Evolutionary conservation across 2,797 vertebrate species (phyloP).

Genomic region (Anguilla pacifica): DNA sequence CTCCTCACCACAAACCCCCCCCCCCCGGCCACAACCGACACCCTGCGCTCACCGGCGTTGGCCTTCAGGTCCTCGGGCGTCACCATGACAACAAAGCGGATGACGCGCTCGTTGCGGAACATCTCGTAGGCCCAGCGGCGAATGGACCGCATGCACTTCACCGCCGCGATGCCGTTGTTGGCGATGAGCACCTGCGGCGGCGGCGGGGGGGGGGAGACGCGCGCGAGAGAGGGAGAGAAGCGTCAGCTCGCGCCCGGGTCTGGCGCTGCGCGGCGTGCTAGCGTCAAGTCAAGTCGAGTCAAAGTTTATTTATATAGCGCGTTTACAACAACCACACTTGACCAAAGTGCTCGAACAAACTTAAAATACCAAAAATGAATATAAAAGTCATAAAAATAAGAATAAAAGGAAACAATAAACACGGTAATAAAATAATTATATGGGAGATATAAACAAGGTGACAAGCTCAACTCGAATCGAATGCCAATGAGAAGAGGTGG

Average conservation of each 20-base stretch:
- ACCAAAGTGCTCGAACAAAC: no score
- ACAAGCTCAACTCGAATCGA: no score
- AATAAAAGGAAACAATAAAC: no score
- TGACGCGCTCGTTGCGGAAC: constrained; percentile 94
- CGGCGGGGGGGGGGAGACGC: constrained; percentile 18
- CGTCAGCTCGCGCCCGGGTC: constrained; percentile 58
- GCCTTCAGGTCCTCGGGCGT: constrained; percentile 97
- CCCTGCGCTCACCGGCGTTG: constrained; percentile 84
- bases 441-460: no score
- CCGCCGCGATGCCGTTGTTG: constrained; percentile 95
- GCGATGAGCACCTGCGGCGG: constrained; percentile 89
- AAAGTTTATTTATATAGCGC: no score
- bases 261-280: no score
- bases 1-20: background rate
- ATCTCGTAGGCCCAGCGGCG: constrained; percentile 98
- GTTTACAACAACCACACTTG: no score
- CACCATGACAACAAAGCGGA: constrained; percentile 97
- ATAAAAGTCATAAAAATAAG: no score
- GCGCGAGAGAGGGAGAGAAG: constrained; percentile 33
- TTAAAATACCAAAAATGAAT: no score
- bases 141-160: constrained; percentile 98
- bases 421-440: no score
- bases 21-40: background rate
- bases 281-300: no score
- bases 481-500: no score